These are phyloP conservation scores for Sminthurides bifidus DNA, from an alignment of 1,140 invertebrate genomes.

Conservation along the genomic window DNA sequence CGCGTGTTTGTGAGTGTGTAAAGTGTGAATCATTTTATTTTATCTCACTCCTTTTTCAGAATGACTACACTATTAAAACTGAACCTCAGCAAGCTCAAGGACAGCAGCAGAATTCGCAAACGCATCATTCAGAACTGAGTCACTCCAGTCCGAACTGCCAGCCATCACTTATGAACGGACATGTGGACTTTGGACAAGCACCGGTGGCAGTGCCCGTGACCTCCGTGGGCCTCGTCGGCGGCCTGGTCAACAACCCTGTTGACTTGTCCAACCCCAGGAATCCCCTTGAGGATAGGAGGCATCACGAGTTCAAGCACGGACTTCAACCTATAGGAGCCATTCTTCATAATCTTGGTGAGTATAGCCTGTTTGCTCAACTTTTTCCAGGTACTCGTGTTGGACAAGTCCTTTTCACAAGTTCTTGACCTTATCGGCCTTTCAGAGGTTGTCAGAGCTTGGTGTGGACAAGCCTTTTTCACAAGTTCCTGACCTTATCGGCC, in stretches of 20 bases:
- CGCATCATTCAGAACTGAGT: constrained; percentile 16
- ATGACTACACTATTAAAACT: constrained; percentile 26
- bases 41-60: constrained; percentile 17
- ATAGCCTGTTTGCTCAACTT: too few relatives aligned
- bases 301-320: constrained; percentile 24
- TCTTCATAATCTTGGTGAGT: constrained; percentile 32
- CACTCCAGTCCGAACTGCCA: constrained; percentile 9
- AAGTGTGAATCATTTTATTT: not conserved
- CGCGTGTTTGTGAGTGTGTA: not conserved
- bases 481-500: too few relatives aligned
- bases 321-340: constrained; percentile 32
- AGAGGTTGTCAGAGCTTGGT: too few relatives aligned
- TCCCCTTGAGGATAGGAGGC: constrained; percentile 9
- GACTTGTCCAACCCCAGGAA: constrained; percentile 28
- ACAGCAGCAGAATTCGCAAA: constrained; percentile 12
- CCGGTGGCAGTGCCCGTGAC: constrained; percentile 21
- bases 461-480: too few relatives aligned
- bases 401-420: too few relatives aligned
- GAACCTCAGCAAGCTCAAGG: constrained; percentile 20
- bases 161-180: constrained; percentile 20
- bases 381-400: too few relatives aligned
- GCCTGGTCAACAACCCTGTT: constrained; percentile 26
- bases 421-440: too few relatives aligned
- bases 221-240: constrained; percentile 8
- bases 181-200: constrained; percentile 20